These are phyloP conservation scores for Sycophila texana DNA, from an alignment of 2,888 invertebrate genomes.

Conservation along the genomic window DNA sequence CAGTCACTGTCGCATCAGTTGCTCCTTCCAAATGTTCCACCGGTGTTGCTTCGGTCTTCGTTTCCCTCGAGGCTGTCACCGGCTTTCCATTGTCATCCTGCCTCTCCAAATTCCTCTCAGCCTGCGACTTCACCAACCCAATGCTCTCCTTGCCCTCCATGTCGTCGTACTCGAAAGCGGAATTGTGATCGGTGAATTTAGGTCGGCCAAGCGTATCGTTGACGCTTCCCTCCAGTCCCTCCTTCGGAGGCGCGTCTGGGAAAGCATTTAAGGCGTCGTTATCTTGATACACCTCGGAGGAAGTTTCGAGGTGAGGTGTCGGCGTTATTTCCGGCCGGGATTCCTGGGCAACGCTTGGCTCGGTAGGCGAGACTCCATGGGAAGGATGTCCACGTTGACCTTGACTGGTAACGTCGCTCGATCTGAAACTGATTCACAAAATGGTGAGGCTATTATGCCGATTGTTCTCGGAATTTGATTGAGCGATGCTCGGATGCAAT, in stretches of 20 bases:
- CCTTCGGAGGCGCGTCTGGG: background rate
- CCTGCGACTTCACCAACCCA: conserved; percentile 57
- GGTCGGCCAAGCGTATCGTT: background rate
- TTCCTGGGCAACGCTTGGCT: background rate
- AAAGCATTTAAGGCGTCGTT: background rate
- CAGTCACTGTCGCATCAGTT: background rate
- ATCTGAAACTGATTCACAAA: conserved; percentile 12
- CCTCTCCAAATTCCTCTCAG: conserved; percentile 39
- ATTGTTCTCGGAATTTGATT: background rate
- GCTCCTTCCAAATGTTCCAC: background rate
- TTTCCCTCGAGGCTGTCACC: background rate
- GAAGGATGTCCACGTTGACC: background rate
- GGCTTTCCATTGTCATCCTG: background rate
- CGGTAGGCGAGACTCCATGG: conserved; percentile 1
- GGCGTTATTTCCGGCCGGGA: background rate
- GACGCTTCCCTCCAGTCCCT: conserved; percentile 5
- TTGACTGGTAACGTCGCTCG: background rate
- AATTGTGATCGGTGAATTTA: conserved; percentile 22
- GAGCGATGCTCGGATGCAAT: no score
- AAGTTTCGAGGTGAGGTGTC: background rate
- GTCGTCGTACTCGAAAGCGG: conserved; percentile 50
- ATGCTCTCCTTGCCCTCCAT: conserved; percentile 62
- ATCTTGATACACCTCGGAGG: conserved; percentile 3
- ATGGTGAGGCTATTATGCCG: background rate
- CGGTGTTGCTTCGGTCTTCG: background rate